Percentiles rank a stretch among this genome's conserved stretches.
These are phyloP conservation scores for Paragorgia papillata DNA, from an alignment of 92 coral and sea anemone genomes.

Conservation along the genomic window DNA sequence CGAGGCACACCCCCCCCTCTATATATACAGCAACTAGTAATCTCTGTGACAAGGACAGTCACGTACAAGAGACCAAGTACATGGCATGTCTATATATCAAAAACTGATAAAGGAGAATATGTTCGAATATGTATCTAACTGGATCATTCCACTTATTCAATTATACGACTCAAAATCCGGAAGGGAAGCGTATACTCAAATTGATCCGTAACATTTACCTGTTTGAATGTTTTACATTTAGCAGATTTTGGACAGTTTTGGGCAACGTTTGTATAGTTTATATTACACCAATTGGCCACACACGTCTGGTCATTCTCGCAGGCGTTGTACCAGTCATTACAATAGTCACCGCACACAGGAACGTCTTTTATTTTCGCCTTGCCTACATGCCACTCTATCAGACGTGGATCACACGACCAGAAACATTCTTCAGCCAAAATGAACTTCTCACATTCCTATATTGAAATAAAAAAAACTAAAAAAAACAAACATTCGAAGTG, in stretches of 20 bases:
- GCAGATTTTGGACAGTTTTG: slow-evolving; percentile 63
- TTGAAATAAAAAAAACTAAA: too few relatives aligned
- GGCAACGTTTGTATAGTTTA: slow-evolving; percentile 54
- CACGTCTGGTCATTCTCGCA: slow-evolving; percentile 83
- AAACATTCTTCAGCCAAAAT: slow-evolving; percentile 82
- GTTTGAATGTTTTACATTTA: slow-evolving; percentile 65
- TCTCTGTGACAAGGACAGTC: too few relatives aligned
- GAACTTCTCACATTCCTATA: slow-evolving; percentile 74
- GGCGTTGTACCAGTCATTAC: slow-evolving; percentile 80
- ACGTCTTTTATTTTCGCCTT: slow-evolving; percentile 46
- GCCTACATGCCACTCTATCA: slow-evolving; percentile 66
- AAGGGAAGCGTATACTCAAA: too few relatives aligned
- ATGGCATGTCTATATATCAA: too few relatives aligned
- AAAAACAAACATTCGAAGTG: too few relatives aligned
- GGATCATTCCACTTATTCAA: too few relatives aligned
- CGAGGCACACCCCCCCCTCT: too few relatives aligned
- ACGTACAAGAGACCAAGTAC: too few relatives aligned
- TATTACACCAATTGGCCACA: slow-evolving; percentile 64
- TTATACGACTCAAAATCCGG: too few relatives aligned
- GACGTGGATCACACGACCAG: slow-evolving; percentile 84
- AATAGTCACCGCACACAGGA: slow-evolving; percentile 79
- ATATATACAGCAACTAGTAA: too few relatives aligned
- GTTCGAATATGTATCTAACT: too few relatives aligned
- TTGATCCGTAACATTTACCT: slow-evolving; percentile 47
- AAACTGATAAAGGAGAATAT: too few relatives aligned